phyloP scores from a whole-genome alignment of 2,888 invertebrate genomes.

The Stenotaenia linearis region DNA sequence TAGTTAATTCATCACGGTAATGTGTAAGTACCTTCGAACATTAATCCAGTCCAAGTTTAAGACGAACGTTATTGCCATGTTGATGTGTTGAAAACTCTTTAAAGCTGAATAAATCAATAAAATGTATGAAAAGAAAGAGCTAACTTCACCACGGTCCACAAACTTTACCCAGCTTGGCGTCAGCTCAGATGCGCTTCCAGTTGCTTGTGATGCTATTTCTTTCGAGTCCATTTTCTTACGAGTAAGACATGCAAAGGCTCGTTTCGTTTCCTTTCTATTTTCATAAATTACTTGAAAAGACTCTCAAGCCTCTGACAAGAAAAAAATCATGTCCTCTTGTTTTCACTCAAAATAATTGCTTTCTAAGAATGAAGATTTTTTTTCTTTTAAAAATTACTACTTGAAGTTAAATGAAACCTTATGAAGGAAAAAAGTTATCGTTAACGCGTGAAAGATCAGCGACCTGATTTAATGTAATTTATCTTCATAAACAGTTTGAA shows the following conservation, averaged over 20 bases:
- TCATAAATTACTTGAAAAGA: neutral
- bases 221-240: neutral
- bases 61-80: neutral
- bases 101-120: neutral
- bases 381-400: neutral
- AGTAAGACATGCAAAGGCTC: neutral
- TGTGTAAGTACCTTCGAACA: neutral
- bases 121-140: neutral
- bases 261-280: neutral
- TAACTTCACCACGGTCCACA: neutral
- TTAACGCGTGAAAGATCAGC: neutral
- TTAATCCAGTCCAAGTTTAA: neutral
- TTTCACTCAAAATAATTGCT: neutral
- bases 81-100: neutral
- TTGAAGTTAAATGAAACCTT: neutral
- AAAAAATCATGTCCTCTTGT: neutral
- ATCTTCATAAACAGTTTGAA: neutral
- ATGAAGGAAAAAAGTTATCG: neutral
- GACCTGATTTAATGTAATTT: neutral
- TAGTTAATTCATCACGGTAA: neutral
- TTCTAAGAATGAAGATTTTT: neutral
- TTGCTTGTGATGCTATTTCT: neutral
- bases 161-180: neutral
- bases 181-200: neutral
- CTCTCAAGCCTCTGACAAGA: neutral